Base-by-base conservation (phyloP, 2,113 vertebrate genomes). In the Cromileptes altivelis region DNA sequence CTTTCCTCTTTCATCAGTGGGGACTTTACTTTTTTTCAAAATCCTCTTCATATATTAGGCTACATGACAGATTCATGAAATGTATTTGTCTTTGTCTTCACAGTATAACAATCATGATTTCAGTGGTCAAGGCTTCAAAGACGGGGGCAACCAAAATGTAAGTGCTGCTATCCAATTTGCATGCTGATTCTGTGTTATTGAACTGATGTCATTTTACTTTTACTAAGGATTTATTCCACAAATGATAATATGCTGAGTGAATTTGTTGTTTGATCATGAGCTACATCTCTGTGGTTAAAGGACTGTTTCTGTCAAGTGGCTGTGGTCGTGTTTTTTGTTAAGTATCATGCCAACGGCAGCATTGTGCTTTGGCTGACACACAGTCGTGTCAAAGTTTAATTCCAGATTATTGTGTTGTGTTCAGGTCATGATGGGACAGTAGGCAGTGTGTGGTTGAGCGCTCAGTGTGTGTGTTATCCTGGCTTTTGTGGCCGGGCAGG, bases 81-180 rank as follows among this genome's bases (percentile, higher is more conserved):
- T 45, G 8, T 12, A 10, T 73, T 61, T 64, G 12, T 63, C 17
- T 68, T 86, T 91, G 30, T 89, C 62, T 87, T 30, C 8, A 0
- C 81, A 91, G 82, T 77, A 49, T 55, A 72, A 87, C 17, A 61
- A 47, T 72, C 21, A 78, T 15, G 81, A 85, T 57, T 49, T 21
- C 6, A 76, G 74, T 17, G 2, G 27, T 56, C 42, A 78, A 0
- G 18, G n/a, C 42, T 23, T 71, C 71, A 90, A 83, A 37, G 84
- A 90, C 3, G 25, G 14, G 33, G 80, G 86, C 30, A 56, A 25
- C 52, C 79, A 67, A 58, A 80, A 75, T 78, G 92, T 92, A 87
- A 94, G 91, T 88, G 52, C 63, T 56, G 15, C 47, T 56, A 1
- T 42, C 15, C 37, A 4, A 2, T 60, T 33, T 49, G n/a, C 5